These are phyloP conservation scores for Lithophane ornitopus DNA, from an alignment of 2,888 invertebrate species.

Conservation along the genomic window DNA sequence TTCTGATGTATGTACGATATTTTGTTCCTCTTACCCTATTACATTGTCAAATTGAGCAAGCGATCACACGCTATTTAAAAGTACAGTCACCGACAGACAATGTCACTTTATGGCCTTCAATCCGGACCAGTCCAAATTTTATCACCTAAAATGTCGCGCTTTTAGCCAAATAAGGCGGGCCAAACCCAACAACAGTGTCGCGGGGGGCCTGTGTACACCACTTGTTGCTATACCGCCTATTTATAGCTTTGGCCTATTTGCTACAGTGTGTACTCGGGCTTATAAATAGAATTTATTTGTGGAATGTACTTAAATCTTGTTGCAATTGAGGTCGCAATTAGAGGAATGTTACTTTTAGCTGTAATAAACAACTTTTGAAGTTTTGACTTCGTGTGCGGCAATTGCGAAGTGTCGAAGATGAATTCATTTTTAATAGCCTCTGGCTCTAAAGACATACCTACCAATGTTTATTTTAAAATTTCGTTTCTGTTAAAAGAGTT, in stretches of 20 bases:
- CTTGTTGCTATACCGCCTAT: slow-evolving; percentile 76
- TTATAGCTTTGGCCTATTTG: slow-evolving; percentile 69
- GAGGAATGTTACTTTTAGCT: slow-evolving; percentile 29
- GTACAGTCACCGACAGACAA: slow-evolving; percentile 46
- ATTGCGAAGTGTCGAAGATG: slow-evolving; percentile 13
- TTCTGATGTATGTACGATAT: not conserved
- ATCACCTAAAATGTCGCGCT: slow-evolving; percentile 49
- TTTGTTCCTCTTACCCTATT: not conserved
- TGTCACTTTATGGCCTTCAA: slow-evolving; percentile 39
- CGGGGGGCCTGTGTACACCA: slow-evolving; percentile 68
- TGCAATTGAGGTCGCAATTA: slow-evolving; percentile 52
- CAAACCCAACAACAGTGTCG: slow-evolving; percentile 58
- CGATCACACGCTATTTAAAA: slow-evolving; percentile 6
- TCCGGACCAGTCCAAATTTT: slow-evolving; percentile 23
- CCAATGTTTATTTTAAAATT: not conserved
- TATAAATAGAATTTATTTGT: slow-evolving; percentile 65
- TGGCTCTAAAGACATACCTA: not conserved
- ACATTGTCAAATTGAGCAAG: not conserved
- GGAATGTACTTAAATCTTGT: slow-evolving; percentile 51
- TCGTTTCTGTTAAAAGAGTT: not conserved
- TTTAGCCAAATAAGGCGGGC: slow-evolving; percentile 68
- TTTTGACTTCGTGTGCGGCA: slow-evolving; percentile 25
- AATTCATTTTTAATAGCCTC: slow-evolving; percentile 29
- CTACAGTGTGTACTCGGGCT: slow-evolving; percentile 50
- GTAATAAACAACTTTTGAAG: slow-evolving; percentile 37